These are phyloP conservation scores for Tetranychus truncatus DNA, from an alignment of 2,888 invertebrate species.

Conservation along the genomic window DNA sequence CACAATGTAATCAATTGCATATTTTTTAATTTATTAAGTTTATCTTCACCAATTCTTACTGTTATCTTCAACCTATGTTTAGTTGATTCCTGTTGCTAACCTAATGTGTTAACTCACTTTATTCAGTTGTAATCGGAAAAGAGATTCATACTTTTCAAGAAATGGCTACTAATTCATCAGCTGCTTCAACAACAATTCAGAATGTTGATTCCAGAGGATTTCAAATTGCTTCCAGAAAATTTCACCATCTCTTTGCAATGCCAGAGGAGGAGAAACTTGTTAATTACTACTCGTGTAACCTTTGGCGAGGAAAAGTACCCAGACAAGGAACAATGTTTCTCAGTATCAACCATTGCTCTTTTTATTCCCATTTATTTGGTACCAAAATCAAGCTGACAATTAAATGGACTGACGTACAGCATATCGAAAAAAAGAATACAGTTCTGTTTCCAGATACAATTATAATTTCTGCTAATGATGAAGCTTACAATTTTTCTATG, in stretches of 20 bases:
- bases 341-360: conserved; percentile 87
- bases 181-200: conserved; percentile 51
- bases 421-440: conserved; percentile 35
- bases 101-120: too few relatives aligned
- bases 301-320: conserved; percentile 77
- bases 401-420: conserved; percentile 73
- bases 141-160: too few relatives aligned
- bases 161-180: too few relatives aligned
- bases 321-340: conserved; percentile 93
- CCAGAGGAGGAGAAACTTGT: conserved; percentile 86
- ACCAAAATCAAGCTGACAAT: conserved; percentile 69
- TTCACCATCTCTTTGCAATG: conserved; percentile 70
- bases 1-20: too few relatives aligned
- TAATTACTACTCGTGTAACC: conserved; percentile 57
- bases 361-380: conserved; percentile 83
- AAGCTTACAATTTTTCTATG: conserved; percentile 70
- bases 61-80: too few relatives aligned
- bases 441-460: conserved; percentile 58
- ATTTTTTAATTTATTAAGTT: too few relatives aligned
- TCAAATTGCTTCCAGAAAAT: conserved; percentile 55
- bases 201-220: conserved; percentile 26
- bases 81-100: too few relatives aligned
- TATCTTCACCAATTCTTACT: too few relatives aligned
- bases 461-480: conserved; percentile 62
- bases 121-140: too few relatives aligned